Conservation (phyloP, 2,797 vertebrate species). For the Petrocephalus sullivani region DNA sequence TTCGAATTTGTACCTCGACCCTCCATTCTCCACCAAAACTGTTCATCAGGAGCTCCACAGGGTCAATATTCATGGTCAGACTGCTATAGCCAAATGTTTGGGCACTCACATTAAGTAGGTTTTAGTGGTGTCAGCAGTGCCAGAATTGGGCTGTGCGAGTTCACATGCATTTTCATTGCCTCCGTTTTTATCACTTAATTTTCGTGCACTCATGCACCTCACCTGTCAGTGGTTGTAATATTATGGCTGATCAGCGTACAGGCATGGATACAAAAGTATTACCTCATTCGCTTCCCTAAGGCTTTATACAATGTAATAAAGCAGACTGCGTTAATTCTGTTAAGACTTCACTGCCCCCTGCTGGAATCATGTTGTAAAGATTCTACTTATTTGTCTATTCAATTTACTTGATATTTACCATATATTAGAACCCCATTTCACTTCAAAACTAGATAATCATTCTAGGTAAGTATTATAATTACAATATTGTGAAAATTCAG, state of each 20-base stretch:
- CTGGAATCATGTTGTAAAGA: background rate
- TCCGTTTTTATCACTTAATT: too few relatives aligned
- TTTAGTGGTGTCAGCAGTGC: too few relatives aligned
- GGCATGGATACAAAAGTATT: background rate
- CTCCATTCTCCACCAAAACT: too few relatives aligned
- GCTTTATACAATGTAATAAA: background rate
- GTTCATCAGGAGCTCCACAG: too few relatives aligned
- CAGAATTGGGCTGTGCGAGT: too few relatives aligned
- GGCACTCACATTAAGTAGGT: too few relatives aligned
- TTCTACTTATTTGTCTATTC: background rate
- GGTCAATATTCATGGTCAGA: too few relatives aligned
- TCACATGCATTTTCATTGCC: too few relatives aligned
- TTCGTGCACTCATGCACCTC: background rate
- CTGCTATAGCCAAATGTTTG: too few relatives aligned
- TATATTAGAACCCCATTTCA: background rate
- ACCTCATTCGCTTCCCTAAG: background rate
- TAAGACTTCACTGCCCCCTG: slow-evolving; percentile 2
- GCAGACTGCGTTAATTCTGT: background rate
- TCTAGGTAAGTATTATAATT: background rate
- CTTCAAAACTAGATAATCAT: background rate
- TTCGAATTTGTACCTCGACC: too few relatives aligned
- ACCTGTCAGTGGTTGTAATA: background rate
- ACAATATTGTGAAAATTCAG: background rate
- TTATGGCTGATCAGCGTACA: background rate
- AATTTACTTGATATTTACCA: background rate